Conservation (phyloP, 2,888 invertebrate species). For the Athripsodes cinereus region DNA sequence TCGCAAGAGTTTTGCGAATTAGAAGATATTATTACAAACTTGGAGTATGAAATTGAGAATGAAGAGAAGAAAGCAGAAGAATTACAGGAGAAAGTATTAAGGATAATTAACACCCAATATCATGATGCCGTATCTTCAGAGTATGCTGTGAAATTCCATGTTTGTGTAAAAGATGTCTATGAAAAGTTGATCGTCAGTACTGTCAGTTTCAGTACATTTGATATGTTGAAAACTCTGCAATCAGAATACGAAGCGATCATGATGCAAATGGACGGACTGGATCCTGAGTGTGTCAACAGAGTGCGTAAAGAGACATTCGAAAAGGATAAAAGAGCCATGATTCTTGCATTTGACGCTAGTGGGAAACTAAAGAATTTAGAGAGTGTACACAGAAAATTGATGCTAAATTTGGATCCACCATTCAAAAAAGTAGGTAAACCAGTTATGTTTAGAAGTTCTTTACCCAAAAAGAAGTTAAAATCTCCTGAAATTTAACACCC, state of each 20-base stretch:
- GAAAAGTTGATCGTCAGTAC: constrained; percentile 53
- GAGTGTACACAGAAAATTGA: constrained; percentile 42
- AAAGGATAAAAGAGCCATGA: constrained; percentile 46
- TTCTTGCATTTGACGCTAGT: constrained; percentile 50
- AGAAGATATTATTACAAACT: constrained; percentile 34
- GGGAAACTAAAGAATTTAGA: constrained; percentile 50
- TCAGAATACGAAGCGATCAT: constrained; percentile 46
- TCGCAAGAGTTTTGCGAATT: constrained; percentile 24
- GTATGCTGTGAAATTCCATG: constrained; percentile 50
- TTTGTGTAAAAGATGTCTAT: constrained; percentile 59
- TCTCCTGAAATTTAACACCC: no score
- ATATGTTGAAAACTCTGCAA: constrained; percentile 57
- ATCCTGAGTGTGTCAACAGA: constrained; percentile 45
- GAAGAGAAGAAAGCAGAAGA: constrained; percentile 47
- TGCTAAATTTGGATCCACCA: constrained; percentile 36
- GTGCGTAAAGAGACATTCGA: constrained; percentile 49
- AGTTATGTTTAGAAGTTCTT: constrained; percentile 5
- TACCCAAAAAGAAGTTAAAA: not conserved
- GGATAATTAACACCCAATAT: constrained; percentile 52
- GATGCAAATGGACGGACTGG: constrained; percentile 50
- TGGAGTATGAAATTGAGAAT: constrained; percentile 36
- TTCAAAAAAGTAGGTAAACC: constrained; percentile 11
- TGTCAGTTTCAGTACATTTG: constrained; percentile 48
- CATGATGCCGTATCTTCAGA: constrained; percentile 50
- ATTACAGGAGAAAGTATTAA: constrained; percentile 49